Evolutionary conservation across 2,888 invertebrate genomes (phyloP).

Genomic region (Lysandra coridon): DNA sequence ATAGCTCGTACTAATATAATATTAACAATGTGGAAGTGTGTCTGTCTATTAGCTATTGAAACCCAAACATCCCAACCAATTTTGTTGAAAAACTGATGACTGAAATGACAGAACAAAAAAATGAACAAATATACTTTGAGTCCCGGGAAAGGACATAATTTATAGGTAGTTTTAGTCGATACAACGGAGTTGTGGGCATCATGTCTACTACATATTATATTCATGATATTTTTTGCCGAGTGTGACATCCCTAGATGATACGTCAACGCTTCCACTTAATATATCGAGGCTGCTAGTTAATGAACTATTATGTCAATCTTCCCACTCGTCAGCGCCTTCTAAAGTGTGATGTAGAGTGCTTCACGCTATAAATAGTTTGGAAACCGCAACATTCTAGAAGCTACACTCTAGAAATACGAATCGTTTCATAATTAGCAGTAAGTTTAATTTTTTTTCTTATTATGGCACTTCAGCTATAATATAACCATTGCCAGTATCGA

Average conservation of each 20-base stretch:
- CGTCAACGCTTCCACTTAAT: not conserved
- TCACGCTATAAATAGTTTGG: not conserved
- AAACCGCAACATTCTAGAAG: not conserved
- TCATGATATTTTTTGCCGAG: not conserved
- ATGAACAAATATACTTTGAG: no score
- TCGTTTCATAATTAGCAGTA: not conserved
- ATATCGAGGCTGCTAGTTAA: slow-evolving; percentile 10
- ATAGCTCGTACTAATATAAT: no score
- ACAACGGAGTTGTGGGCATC: not conserved
- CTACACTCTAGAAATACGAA: not conserved
- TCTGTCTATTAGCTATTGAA: no score
- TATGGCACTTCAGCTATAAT: no score
- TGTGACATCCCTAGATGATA: not conserved
- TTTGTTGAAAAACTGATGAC: no score
- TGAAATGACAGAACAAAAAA: no score
- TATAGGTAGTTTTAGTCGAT: no score
- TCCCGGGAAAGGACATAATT: no score
- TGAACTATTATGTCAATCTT: slow-evolving; percentile 13
- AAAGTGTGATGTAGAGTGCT: slow-evolving; percentile 9
- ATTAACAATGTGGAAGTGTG: no score
- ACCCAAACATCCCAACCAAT: no score
- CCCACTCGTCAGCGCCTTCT: slow-evolving; percentile 5
- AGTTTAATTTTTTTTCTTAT: not conserved
- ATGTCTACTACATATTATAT: no score
- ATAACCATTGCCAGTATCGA: no score